A percentile compares a stretch with the other conserved stretches of the same genome.
These are phyloP conservation scores for Neoscelio sp. DNA, from an alignment of 2,888 invertebrate species.

Conservation along the genomic window DNA sequence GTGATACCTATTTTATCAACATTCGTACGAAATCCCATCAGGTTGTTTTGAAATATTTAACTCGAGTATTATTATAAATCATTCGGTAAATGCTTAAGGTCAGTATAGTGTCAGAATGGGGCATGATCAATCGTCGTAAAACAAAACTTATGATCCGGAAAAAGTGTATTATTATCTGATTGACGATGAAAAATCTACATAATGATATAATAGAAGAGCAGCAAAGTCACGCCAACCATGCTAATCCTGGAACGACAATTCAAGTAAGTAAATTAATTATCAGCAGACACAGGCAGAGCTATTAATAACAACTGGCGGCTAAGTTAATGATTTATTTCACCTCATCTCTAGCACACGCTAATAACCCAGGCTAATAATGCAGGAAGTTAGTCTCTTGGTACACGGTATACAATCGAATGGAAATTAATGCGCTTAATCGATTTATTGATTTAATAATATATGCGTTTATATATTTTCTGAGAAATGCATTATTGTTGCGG, in stretches of 20 bases:
- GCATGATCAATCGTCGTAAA: no score
- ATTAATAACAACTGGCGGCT: conserved; percentile 66
- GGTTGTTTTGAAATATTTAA: no score
- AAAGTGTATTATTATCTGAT: neutral
- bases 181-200: conserved; percentile 18
- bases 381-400: conserved; percentile 54
- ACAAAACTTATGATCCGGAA: neutral
- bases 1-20: no score
- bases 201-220: conserved; percentile 34
- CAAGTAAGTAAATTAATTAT: conserved; percentile 70
- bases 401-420: conserved; percentile 48
- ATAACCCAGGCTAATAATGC: conserved; percentile 59
- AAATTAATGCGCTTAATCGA: conserved; percentile 48
- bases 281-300: conserved; percentile 60
- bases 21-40: no score
- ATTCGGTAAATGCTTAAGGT: no score
- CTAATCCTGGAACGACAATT: conserved; percentile 66
- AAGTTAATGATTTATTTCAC: conserved; percentile 66
- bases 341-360: conserved; percentile 56
- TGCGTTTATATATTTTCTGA: conserved; percentile 28
- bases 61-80: no score
- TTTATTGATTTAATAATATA: conserved; percentile 38
- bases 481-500: conserved; percentile 24
- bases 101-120: no score
- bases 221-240: conserved; percentile 47